Percentiles rank a stretch among this genome's conserved stretches.
Conservation (phyloP, 2,797 vertebrate species). For the Sarcoramphus papa region DNA sequence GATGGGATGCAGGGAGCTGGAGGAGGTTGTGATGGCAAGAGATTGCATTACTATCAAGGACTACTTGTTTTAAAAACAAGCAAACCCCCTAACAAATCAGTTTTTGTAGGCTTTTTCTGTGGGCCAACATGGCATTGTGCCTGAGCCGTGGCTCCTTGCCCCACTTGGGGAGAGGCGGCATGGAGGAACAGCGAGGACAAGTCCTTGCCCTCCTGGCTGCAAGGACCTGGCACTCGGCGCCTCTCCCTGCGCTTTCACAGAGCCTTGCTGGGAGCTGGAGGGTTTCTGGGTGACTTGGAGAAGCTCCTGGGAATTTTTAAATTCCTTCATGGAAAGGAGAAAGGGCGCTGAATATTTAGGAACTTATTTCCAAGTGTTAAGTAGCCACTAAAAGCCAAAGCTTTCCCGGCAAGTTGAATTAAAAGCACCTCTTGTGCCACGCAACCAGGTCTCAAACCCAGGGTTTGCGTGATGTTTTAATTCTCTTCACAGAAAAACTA, state of each 20-base stretch:
- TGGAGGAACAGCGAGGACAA: neutral
- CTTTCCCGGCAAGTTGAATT: neutral
- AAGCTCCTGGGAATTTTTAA: slow-evolving; percentile 9
- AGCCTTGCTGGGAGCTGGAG: neutral
- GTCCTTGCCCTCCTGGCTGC: neutral
- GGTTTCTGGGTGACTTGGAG: neutral
- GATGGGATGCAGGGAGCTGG: neutral
- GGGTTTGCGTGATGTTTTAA: neutral
- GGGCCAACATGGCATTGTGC: rapidly evolving
- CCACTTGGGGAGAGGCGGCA: neutral
- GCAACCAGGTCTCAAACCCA: neutral
- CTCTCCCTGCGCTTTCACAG: neutral
- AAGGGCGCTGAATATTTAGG: neutral
- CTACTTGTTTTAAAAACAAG: neutral
- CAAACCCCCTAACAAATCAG: rapidly evolving
- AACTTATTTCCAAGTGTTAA: slow-evolving; percentile 3
- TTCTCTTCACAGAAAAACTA: neutral
- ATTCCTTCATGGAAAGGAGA: neutral
- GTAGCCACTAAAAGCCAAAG: slow-evolving; percentile 6
- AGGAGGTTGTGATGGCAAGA: neutral
- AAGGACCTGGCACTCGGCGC: neutral
- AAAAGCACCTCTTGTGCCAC: neutral
- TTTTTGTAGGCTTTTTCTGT: neutral
- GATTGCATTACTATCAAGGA: neutral
- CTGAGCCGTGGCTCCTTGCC: neutral